A percentile compares a stretch with the other conserved stretches of the same genome.
Conservation (phyloP, 2,113 vertebrate genomes). For the Tragelaphus imberbis region DNA sequence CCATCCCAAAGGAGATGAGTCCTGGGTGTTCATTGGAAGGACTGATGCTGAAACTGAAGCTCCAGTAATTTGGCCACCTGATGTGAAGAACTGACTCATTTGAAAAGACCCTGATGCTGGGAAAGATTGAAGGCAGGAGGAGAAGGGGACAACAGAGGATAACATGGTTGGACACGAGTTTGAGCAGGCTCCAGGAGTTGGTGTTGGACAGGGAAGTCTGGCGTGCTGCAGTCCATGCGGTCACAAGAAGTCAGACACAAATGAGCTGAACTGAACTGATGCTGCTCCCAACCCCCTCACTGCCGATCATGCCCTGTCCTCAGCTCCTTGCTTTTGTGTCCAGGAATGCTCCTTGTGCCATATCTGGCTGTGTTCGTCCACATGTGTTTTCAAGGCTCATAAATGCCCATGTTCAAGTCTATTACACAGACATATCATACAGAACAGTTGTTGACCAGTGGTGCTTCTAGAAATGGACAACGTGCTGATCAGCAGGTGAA, state of each 20-base stretch:
- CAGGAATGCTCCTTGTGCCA: too few relatives aligned
- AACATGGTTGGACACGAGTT: background rate
- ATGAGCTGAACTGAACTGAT: background rate
- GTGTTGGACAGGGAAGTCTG: background rate
- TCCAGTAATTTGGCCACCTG: background rate
- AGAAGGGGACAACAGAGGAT: background rate
- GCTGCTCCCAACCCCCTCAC: background rate
- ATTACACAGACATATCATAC: background rate
- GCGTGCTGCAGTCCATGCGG: background rate
- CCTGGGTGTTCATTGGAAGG: background rate
- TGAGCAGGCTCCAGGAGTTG: background rate
- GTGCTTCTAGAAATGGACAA: background rate
- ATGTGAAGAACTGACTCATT: background rate
- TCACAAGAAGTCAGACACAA: background rate
- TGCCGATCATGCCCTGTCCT: background rate
- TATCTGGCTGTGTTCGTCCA: background rate
- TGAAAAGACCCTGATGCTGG: background rate
- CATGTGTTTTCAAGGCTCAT: background rate
- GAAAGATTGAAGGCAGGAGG: rapidly evolving
- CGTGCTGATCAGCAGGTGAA: background rate
- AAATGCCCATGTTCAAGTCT: background rate
- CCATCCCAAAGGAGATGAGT: background rate
- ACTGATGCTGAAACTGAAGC: background rate
- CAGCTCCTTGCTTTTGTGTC: background rate
- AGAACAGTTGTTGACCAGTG: background rate